phyloP scores from a whole-genome alignment of 2,797 vertebrate genomes.

The Bovichtus variegatus region DNA sequence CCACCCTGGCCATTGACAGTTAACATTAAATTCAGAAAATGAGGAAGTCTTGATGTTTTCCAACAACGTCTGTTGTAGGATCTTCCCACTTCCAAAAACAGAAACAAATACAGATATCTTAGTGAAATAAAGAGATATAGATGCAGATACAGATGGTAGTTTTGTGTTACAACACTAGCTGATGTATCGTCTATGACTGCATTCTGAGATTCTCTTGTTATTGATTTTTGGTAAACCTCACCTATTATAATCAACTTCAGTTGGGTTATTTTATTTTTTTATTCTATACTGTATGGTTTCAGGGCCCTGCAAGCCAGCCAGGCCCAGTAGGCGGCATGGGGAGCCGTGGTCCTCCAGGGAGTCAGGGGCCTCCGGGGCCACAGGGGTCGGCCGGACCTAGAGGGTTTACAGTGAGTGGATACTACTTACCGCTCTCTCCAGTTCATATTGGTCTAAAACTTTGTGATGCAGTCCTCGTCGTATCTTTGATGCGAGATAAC shows the following conservation, averaged over 20 bases:
- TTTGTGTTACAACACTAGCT: no score
- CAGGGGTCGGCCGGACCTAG: slow-evolving; percentile 71
- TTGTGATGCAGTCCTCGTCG: neutral
- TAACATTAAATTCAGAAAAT: no score
- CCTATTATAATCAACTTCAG: neutral
- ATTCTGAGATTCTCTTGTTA: neutral
- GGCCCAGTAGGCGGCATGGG: slow-evolving; percentile 79
- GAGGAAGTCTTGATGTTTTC: no score
- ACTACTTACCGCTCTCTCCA: slow-evolving; percentile 35
- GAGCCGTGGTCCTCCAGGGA: slow-evolving; percentile 79
- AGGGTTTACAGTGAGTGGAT: slow-evolving; percentile 87
- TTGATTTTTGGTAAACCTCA: neutral
- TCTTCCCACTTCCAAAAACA: no score
- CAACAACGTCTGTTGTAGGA: no score
- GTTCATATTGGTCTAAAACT: neutral
- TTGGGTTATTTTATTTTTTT: neutral
- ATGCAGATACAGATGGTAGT: neutral
- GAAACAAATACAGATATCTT: neutral
- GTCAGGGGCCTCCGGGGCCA: slow-evolving; percentile 73
- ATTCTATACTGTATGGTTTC: slow-evolving; percentile 22
- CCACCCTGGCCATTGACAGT: no score
- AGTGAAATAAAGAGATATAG: neutral
- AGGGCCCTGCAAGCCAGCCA: slow-evolving; percentile 80
- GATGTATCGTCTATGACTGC: no score
- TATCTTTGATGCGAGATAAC: neutral